A percentile compares a stretch with the other conserved stretches of the same genome.
Evolutionary conservation across 2,888 invertebrate genomes (phyloP).

Genomic region (Scelioninae gen. 2): DNA sequence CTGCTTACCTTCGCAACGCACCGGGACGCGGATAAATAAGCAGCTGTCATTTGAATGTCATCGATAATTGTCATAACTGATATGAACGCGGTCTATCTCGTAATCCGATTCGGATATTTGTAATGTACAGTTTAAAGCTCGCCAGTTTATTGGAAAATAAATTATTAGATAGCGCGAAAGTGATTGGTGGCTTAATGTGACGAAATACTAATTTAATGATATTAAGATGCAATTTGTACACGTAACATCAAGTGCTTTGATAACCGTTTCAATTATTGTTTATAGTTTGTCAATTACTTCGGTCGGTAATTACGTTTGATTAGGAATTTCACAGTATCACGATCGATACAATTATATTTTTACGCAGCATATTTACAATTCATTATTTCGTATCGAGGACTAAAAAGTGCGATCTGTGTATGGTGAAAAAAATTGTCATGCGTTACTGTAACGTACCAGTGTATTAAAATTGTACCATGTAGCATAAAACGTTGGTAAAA

Average conservation of each 20-base stretch:
- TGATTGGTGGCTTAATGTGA: conserved; percentile 38
- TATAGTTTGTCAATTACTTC: too few species aligned
- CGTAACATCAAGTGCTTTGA: background rate
- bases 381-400: too few species aligned
- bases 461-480: too few species aligned
- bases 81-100: conserved; percentile 32
- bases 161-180: conserved; percentile 18
- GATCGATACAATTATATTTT: too few species aligned
- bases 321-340: too few species aligned
- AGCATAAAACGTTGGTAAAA: too few species aligned
- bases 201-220: conserved; percentile 30
- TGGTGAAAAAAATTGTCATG: too few species aligned
- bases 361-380: too few species aligned
- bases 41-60: conserved; percentile 47
- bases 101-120: conserved; percentile 14
- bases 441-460: too few species aligned
- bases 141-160: conserved; percentile 16
- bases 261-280: background rate
- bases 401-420: too few species aligned
- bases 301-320: too few species aligned
- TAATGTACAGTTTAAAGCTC: conserved; percentile 17
- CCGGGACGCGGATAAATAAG: conserved; percentile 36
- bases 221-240: conserved; percentile 17
- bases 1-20: conserved; percentile 14
- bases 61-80: conserved; percentile 50